Base-by-base conservation (phyloP, 1,140 invertebrate genomes). In the Trichoplusia ni region DNA sequence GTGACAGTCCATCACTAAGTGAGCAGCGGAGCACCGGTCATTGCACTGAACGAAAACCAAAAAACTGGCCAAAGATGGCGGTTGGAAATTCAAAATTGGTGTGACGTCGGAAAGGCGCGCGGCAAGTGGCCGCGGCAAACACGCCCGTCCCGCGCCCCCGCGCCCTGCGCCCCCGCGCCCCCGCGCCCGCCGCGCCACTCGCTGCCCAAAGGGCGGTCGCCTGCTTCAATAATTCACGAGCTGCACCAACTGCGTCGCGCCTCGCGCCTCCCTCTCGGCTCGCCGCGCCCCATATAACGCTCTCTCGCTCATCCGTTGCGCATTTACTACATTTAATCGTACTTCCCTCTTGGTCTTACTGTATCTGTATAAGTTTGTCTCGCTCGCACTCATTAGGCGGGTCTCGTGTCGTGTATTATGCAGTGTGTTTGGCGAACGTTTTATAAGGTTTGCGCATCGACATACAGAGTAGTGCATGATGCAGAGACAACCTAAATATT, bases 391-490 rank as follows among this genome's bases (percentile, higher is more conserved):
- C 74, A 78, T 77, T 80, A 82, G 81, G 77, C 77, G 72, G 79
- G 77, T 76, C 76, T 64, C 44, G 58, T 42, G 31, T 58, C 68
- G 75, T 86, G 77, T 75, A 86, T 86, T 81, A 86, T 86, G 74
- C 79, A 88, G 69, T 49, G 64, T 87, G 81, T 88, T 88, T 86
- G 81, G 58, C 76, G 73, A 83, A 77, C 73, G 67, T 76, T 88
- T 86, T 81, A 84, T 75, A 75, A 82, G 69, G 84, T 84, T 86
- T 86, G 84, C 78, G 73, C 79, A 82, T 67, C 69, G 62, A 14
- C 42, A 37, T 21, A 71, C 64, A 86, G 84, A 77, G 78, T 75
- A 81, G 54, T 11, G 7, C 2, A 2, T 8, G 4, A 11, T 6
- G 23, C 44, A 84, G 79, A 80, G 75, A 64, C 8, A 18, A 16